phyloP scores from a whole-genome alignment of 2,797 vertebrate species.

The Hyperoplus lanceolatus region DNA sequence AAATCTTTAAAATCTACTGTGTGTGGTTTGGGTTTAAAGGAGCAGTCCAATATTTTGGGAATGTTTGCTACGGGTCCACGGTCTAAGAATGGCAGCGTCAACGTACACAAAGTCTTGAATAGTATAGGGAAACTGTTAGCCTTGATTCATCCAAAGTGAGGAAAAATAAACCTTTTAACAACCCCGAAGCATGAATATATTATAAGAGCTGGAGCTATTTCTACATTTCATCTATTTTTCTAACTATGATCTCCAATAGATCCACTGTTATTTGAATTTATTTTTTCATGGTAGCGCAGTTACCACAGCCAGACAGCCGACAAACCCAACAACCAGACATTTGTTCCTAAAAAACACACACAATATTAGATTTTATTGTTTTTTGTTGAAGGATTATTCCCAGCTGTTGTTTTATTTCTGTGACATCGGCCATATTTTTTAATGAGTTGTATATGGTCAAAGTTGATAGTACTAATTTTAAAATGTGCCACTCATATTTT shows the following conservation, averaged over 20 bases:
- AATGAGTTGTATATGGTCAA: background rate
- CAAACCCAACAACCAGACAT: background rate
- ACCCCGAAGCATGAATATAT: background rate
- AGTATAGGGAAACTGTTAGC: background rate
- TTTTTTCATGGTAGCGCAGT: background rate
- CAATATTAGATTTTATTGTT: background rate
- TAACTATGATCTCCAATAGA: background rate
- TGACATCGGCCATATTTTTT: background rate
- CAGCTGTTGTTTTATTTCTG: background rate
- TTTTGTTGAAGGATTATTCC: background rate
- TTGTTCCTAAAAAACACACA: background rate
- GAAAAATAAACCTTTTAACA: background rate
- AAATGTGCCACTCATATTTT: background rate
- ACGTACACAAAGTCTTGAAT: background rate
- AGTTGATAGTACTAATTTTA: background rate
- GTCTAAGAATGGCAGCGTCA: background rate
- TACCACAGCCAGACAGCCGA: no score
- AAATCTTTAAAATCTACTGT: constrained; percentile 43
- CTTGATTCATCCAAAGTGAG: background rate
- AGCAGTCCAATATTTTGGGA: constrained; percentile 25
- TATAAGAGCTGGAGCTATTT: background rate
- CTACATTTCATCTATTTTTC: background rate
- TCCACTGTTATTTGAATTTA: background rate
- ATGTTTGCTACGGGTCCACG: background rate
- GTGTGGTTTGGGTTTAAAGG: constrained; percentile 41